Percentiles rank a stretch among this genome's conserved stretches.
Evolutionary conservation across 1,140 invertebrate genomes (phyloP).

Genomic region (Dendroctonus valens): DNA sequence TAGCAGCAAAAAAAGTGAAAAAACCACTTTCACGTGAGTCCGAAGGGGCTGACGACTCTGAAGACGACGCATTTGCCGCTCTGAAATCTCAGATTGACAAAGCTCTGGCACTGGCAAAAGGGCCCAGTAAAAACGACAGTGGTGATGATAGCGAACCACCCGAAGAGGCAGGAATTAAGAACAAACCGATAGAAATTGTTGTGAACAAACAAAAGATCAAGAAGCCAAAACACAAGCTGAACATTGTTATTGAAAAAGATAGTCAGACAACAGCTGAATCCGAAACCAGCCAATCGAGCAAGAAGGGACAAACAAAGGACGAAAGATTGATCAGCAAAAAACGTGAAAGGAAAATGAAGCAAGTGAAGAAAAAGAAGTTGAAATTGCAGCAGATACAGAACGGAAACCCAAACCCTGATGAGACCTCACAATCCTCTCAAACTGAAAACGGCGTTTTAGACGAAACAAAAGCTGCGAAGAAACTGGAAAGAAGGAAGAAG

Average conservation of each 20-base stretch:
- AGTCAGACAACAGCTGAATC: slow-evolving; percentile 1
- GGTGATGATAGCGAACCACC: slow-evolving; percentile 35
- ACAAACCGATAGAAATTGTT: slow-evolving; percentile 26
- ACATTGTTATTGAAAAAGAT: slow-evolving; percentile 38
- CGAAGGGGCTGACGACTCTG: slow-evolving; percentile 6
- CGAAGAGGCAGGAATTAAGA: slow-evolving; percentile 35
- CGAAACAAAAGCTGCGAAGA: slow-evolving; percentile 11
- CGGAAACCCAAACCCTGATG: no score
- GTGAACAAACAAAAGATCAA: slow-evolving; percentile 30
- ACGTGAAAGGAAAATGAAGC: slow-evolving; percentile 33
- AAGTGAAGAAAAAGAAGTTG: slow-evolving; percentile 27
- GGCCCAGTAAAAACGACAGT: slow-evolving; percentile 32
- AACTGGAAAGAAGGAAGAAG: slow-evolving; percentile 8
- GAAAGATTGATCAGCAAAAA: slow-evolving; percentile 26
- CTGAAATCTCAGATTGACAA: slow-evolving; percentile 32
- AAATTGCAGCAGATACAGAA: not conserved
- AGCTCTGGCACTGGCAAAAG: slow-evolving; percentile 10
- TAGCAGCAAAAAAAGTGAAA: slow-evolving; percentile 25
- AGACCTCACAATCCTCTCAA: no score
- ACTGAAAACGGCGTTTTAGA: not conserved
- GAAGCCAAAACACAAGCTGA: slow-evolving; percentile 29
- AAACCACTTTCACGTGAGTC: not conserved
- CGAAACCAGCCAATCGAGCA: slow-evolving; percentile 16
- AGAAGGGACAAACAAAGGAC: slow-evolving; percentile 20
- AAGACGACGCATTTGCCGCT: slow-evolving; percentile 24